Evolutionary conservation across 2,797 vertebrate genomes (phyloP), one percentile per base, ranked within the genome.

Genomic region (Pseudocheirus occidentalis): DNA sequence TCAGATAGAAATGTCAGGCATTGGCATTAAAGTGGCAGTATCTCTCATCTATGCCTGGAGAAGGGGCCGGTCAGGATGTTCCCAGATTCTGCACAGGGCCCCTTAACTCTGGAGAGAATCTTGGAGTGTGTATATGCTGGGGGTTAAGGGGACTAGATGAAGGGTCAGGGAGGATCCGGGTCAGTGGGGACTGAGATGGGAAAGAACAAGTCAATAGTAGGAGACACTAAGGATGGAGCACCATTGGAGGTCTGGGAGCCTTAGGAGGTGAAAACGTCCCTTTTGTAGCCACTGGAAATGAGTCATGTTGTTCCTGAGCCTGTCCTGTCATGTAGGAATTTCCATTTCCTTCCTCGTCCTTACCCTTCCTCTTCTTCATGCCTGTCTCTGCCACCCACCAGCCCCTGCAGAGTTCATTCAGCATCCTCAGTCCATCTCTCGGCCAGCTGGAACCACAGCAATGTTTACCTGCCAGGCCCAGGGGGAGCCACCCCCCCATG

Each of bases 341-440:
- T 52, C 24, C 92, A 40, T 90, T 5, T 21, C 18, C 27, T 40
- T n/a, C 31, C 50, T 10, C n/a, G 0, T 46, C 28, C n/a, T 89
- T 2, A 6, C 93, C 46, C 92, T 96, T 54, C 12, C 53, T 50
- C 34, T 56, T 91, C 46, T 52, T 46, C 13, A 9, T 18, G 16
- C 58, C 40, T 93, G 93, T 93, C 24, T 94, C 95, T 94, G 50
- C 55, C 54, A 50, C 54, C 13, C 89, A 13, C 29, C 98, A 99
- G 99, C 99, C 81, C 99, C 99, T 0, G 99, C 99, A 18, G 99
- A 99, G 98, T 99, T 99, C 90, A 98, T 99, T 94, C 99, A 99
- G 98, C 99, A 99, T 62, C 99, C 99, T 0, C 99, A 99, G 98
- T 99, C 99, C 97, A 99, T 99, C 52, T 99, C 99, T 90, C 99